These are phyloP conservation scores for Phocoena phocoena DNA, from an alignment of 2,113 vertebrate genomes.

Conservation along the genomic window DNA sequence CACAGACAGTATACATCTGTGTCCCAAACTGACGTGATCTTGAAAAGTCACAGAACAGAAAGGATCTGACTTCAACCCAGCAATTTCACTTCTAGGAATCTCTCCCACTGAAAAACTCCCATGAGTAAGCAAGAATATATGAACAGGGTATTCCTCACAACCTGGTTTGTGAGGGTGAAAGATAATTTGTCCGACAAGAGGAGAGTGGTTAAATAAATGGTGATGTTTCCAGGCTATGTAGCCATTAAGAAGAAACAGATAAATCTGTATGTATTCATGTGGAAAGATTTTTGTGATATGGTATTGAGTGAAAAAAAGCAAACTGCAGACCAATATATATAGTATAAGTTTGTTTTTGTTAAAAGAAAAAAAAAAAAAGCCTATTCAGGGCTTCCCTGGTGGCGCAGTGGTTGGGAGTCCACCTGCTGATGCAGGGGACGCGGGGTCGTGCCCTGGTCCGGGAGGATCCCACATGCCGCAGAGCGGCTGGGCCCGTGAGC, in stretches of 20 bases:
- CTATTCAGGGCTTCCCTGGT: too few relatives aligned
- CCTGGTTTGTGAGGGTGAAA: neutral
- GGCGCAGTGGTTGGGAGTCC: too few relatives aligned
- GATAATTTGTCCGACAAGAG: neutral
- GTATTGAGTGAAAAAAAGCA: neutral
- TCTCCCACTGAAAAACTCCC: constrained; percentile 29
- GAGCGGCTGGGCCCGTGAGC: too few relatives aligned
- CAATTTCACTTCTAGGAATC: constrained; percentile 58
- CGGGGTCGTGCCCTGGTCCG: too few relatives aligned
- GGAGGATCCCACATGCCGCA: too few relatives aligned
- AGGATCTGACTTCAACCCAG: neutral
- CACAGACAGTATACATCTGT: neutral
- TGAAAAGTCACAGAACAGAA: constrained; percentile 43
- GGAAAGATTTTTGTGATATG: neutral
- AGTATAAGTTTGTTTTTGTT: neutral
- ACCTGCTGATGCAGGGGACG: too few relatives aligned
- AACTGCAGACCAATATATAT: neutral
- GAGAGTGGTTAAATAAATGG: neutral
- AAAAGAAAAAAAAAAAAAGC: neutral
- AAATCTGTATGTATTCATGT: neutral
- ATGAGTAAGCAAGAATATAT: neutral
- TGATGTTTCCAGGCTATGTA: neutral
- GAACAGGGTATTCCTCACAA: neutral
- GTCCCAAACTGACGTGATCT: neutral
- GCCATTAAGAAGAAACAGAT: neutral